Percentiles rank a stretch among this genome's conserved stretches.
Conservation (phyloP, 2,113 vertebrate species). For the Haemorhous mexicanus region DNA sequence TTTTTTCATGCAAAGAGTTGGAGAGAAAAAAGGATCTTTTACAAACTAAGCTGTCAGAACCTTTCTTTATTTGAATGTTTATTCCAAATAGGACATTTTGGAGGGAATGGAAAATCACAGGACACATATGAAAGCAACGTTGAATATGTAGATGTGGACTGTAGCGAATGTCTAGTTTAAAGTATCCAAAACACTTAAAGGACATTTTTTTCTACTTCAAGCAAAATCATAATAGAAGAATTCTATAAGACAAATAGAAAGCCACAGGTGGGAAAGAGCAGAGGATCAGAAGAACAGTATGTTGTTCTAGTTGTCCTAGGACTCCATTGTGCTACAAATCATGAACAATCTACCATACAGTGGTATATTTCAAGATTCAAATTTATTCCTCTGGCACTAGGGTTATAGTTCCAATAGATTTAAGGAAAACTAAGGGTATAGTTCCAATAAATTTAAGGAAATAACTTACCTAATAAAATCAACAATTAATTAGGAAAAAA, state of each 20-base stretch:
- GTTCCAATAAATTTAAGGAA: neutral
- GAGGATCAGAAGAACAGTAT: neutral
- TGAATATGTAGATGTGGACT: neutral
- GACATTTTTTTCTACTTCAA: neutral
- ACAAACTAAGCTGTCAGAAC: neutral
- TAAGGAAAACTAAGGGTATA: neutral
- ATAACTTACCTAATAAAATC: neutral
- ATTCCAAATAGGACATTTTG: neutral
- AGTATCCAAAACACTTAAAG: neutral
- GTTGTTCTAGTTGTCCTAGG: neutral
- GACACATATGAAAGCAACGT: neutral
- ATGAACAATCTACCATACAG: neutral
- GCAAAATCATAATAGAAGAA: neutral
- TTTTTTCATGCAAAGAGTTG: neutral
- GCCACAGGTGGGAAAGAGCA: neutral
- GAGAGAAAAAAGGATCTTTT: neutral
- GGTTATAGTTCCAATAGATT: neutral
- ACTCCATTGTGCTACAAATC: neutral
- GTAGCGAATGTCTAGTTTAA: neutral
- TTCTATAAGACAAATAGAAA: neutral
- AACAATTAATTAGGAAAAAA: neutral
- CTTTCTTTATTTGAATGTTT: neutral
- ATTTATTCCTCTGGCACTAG: neutral
- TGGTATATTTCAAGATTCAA: neutral
- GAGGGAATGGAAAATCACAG: neutral